These are phyloP conservation scores for Euphydryas editha DNA, from an alignment of 2,888 invertebrate species.

Conservation along the genomic window DNA sequence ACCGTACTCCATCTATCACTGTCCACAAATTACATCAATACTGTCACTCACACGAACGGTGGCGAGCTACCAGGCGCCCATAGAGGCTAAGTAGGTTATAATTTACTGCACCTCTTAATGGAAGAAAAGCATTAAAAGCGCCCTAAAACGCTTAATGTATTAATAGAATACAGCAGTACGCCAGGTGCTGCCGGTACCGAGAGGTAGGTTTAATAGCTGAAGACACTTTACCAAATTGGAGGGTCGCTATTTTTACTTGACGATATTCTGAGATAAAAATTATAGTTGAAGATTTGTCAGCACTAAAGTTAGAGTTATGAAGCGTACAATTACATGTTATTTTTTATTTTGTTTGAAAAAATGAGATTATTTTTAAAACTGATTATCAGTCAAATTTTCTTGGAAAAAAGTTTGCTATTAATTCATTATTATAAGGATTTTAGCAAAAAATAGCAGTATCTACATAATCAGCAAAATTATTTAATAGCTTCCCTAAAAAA, in stretches of 20 bases:
- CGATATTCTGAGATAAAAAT: slow-evolving; percentile 17
- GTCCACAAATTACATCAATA: slow-evolving; percentile 49
- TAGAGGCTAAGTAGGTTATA: slow-evolving; percentile 68
- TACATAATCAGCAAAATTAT: no score
- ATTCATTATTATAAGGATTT: no score
- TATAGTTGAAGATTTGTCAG: neutral
- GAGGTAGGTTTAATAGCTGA: slow-evolving; percentile 68
- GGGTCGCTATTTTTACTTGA: slow-evolving; percentile 35
- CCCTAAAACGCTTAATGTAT: slow-evolving; percentile 75
- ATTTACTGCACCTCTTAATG: slow-evolving; percentile 79
- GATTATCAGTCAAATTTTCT: no score
- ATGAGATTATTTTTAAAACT: no score
- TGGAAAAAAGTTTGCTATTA: no score
- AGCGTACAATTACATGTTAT: no score
- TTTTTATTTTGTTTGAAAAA: no score
- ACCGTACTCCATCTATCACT: slow-evolving; percentile 35
- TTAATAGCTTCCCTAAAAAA: no score
- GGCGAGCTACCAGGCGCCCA: slow-evolving; percentile 63
- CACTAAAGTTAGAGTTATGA: neutral
- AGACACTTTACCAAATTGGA: slow-evolving; percentile 57
- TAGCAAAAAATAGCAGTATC: no score
- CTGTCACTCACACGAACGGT: slow-evolving; percentile 49
- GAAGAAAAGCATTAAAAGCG: slow-evolving; percentile 75
- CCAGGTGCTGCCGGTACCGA: slow-evolving; percentile 67
- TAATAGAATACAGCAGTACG: slow-evolving; percentile 69